Evolutionary conservation across 2,113 vertebrate genomes (phyloP), one percentile per base, ranked within the genome.

Genomic region (Megaleporinus macrocephalus): DNA sequence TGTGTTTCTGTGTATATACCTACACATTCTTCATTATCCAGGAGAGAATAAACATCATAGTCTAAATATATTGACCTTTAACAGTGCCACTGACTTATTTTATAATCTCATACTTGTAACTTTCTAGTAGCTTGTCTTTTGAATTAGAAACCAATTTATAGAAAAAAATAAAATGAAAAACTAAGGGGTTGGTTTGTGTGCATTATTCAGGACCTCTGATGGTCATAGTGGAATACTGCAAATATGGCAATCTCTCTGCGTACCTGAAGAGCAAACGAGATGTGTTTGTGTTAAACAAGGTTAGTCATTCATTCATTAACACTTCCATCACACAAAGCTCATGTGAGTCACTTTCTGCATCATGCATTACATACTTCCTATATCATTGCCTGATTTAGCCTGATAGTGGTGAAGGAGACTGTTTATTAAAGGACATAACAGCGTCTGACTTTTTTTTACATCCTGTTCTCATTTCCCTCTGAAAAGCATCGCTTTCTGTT

Each of bases 191-290:
- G 15, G 16, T 36, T 33, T 62, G 20, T 30, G 61, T 70, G 26
- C 57, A 59, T 0, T 75, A 5, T 84, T 72, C 77, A 99, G 97
- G 96, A n/a, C 97, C 97, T 27, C 91, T 99, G 83, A 97, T 99
- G 97, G 94, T 99, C 69, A 97, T 99, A 33, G 97, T 99, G 10
- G 97, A 99, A 89, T 99, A 96, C 85, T 99, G 97, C 91, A 92
- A 93, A 79, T 95, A 96, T 26, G 97, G 97, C 69, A 99, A 99
- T 87, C 93, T 99, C 33, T 99, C 97, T 72, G 91, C 94, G 85
- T 99, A 97, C 83, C 92, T 99, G 85, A 97, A 96, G 90, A 96
- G 93, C 90, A 98, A 99, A 88, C 93, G 97, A 65, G 93, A 95
- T 1, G 91, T 95, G 41, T 99, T 98, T 89, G 91, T 94, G 70